These are phyloP conservation scores for Metacarcinus magister DNA, from an alignment of 2,888 invertebrate genomes.

Conservation along the genomic window DNA sequence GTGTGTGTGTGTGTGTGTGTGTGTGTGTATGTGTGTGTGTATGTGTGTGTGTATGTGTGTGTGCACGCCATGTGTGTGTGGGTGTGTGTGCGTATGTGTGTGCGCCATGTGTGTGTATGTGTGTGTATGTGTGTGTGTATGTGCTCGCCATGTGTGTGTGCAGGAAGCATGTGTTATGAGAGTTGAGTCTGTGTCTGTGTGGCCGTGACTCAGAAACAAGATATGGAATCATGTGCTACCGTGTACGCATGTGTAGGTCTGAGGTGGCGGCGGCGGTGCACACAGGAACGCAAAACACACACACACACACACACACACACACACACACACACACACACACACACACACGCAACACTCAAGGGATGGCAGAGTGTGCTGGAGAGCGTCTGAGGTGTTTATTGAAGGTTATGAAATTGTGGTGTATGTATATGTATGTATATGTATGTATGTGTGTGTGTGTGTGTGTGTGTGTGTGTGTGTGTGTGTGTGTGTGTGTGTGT, in stretches of 20 bases:
- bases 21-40: background rate
- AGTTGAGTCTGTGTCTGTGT: background rate
- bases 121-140: background rate
- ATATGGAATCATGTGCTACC: constrained; percentile 28
- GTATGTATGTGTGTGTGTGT: constrained; percentile 50
- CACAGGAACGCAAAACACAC: background rate
- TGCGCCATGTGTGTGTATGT: background rate
- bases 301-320: constrained; percentile 33
- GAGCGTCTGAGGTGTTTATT: background rate
- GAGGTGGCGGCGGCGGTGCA: background rate
- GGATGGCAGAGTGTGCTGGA: background rate
- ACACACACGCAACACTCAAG: background rate
- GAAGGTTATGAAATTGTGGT: background rate
- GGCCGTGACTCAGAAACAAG: background rate
- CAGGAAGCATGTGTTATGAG: background rate
- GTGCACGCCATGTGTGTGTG: background rate
- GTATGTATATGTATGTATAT: background rate
- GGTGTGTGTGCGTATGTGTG: background rate
- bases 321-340: constrained; percentile 37
- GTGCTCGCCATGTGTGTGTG: background rate
- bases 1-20: background rate
- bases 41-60: background rate
- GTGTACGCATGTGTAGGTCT: background rate
- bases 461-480: constrained; percentile 4
- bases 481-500: background rate